Evolutionary conservation across 2,113 vertebrate genomes (phyloP).

Genomic region (Rhinopithecus roxellana): DNA sequence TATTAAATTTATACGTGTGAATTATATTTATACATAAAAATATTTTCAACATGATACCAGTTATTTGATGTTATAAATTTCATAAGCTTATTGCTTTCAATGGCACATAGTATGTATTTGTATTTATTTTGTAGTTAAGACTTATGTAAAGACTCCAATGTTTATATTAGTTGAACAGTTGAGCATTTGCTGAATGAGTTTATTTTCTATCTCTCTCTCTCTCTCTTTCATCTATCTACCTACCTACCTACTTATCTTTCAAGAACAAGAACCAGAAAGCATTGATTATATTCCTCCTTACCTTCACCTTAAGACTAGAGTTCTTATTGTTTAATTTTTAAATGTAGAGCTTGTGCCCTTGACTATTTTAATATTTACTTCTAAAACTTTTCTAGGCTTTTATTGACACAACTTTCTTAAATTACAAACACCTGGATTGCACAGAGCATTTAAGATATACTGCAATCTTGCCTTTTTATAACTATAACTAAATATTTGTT

Average conservation of each 20-base stretch:
- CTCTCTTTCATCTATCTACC: too few species aligned
- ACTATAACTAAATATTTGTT: background rate
- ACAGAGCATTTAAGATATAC: background rate
- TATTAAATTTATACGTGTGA: background rate
- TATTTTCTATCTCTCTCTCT: background rate
- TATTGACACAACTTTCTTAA: background rate
- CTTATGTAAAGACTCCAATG: background rate
- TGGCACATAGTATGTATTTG: background rate
- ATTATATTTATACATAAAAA: background rate
- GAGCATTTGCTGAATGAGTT: background rate
- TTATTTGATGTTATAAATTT: background rate
- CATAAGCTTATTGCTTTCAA: background rate
- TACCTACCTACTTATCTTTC: background rate
- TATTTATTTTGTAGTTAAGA: background rate
- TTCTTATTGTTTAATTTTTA: background rate
- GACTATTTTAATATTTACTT: background rate
- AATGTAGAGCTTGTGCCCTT: background rate
- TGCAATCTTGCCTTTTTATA: background rate
- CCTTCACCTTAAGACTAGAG: background rate
- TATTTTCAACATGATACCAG: background rate
- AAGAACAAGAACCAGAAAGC: slow-evolving; percentile 14
- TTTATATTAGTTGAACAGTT: background rate
- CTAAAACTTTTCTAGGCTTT: background rate
- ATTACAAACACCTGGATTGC: background rate
- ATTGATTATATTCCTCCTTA: background rate